Evolutionary conservation across 1,140 invertebrate species (phyloP).

Genomic region (Brachionus plicatilis): DNA sequence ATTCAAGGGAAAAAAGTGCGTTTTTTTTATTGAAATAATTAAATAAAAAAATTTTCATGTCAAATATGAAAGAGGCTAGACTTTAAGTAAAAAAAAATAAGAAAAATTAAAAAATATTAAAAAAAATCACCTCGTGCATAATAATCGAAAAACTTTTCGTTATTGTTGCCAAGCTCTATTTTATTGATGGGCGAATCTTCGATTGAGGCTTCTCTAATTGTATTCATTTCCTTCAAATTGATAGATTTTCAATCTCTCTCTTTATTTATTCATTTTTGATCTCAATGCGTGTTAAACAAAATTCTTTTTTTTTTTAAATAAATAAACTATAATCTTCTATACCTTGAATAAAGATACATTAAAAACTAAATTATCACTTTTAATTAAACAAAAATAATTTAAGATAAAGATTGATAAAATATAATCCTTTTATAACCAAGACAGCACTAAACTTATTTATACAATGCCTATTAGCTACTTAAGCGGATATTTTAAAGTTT

Average conservation of each 20-base stretch:
- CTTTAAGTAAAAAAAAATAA: background rate
- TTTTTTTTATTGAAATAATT: background rate
- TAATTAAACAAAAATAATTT: background rate
- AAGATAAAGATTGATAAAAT: background rate
- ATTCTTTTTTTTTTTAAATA: background rate
- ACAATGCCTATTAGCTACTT: background rate
- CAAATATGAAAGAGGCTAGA: background rate
- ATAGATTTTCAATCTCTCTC: background rate
- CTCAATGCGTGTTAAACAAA: background rate
- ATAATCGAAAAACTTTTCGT: background rate
- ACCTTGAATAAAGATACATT: background rate
- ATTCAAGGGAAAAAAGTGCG: too few relatives aligned
- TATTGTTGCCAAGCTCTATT: background rate
- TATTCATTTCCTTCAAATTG: conserved; percentile 1
- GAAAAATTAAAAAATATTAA: background rate
- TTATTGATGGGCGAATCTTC: background rate
- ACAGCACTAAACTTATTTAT: background rate
- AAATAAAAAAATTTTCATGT: background rate
- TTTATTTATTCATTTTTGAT: background rate
- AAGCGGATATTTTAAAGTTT: background rate
- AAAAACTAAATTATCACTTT: background rate
- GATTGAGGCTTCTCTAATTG: conserved; percentile 4
- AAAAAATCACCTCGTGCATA: background rate
- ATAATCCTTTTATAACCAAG: background rate
- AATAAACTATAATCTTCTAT: background rate